phyloP scores from a whole-genome alignment of 2,888 invertebrate genomes.

The Lymantria dispar region DNA sequence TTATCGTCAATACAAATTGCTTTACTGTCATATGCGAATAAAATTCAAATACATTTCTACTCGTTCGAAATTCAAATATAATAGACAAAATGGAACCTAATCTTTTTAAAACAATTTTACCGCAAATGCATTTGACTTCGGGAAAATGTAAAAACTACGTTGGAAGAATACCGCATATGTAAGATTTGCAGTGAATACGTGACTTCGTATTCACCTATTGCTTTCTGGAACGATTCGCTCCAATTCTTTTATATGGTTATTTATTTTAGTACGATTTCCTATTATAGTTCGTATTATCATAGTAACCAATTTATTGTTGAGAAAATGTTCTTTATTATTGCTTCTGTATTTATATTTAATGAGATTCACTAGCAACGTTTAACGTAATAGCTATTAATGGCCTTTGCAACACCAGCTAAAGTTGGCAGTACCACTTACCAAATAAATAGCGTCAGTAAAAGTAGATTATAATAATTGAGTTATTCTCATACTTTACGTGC shows the following conservation, averaged over 20 bases:
- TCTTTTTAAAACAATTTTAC: slow-evolving; percentile 29
- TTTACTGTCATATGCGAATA: slow-evolving; percentile 1
- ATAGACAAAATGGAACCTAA: slow-evolving; percentile 22
- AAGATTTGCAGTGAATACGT: slow-evolving; percentile 34
- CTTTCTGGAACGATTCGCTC: slow-evolving; percentile 18
- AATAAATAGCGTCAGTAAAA: too few relatives aligned
- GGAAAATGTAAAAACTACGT: slow-evolving; percentile 33
- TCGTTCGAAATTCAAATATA: neutral
- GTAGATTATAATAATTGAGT: too few relatives aligned
- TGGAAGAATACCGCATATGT: slow-evolving; percentile 28
- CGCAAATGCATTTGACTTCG: slow-evolving; percentile 31
- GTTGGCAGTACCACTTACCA: too few relatives aligned
- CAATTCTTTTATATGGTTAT: slow-evolving; percentile 23
- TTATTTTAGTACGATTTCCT: slow-evolving; percentile 11
- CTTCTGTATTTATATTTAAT: neutral
- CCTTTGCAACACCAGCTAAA: too few relatives aligned
- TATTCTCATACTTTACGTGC: too few relatives aligned
- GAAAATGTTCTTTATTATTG: neutral
- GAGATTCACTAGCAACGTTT: too few relatives aligned
- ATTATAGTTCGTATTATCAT: neutral
- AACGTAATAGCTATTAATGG: too few relatives aligned
- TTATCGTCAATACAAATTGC: neutral
- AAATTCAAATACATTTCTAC: neutral
- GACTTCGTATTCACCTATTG: slow-evolving; percentile 23
- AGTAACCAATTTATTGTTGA: neutral